Evolutionary conservation across 2,797 vertebrate species (phyloP).

Genomic region (Myotis findleyi): DNA sequence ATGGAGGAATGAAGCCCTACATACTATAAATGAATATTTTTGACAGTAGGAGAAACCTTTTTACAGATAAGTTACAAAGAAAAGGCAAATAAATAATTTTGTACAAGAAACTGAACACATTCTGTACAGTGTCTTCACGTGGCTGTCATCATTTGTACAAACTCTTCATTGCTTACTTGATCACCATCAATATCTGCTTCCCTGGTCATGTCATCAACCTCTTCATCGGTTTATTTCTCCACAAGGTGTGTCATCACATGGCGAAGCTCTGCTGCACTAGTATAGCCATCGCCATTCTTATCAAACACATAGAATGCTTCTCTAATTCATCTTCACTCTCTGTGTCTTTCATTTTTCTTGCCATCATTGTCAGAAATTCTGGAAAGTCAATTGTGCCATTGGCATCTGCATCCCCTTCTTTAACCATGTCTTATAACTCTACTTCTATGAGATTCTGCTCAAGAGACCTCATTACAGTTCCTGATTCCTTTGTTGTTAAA

Average conservation of each 20-base stretch:
- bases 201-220: neutral
- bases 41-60: slow-evolving; percentile 98
- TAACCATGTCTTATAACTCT: neutral
- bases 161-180: slow-evolving; percentile 89
- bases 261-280: neutral
- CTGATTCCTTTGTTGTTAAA: neutral
- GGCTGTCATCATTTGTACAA: slow-evolving; percentile 99
- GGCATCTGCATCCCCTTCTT: neutral
- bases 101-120: slow-evolving; percentile 97
- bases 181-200: neutral
- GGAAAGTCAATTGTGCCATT: neutral
- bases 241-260: neutral
- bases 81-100: slow-evolving; percentile 99
- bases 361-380: neutral
- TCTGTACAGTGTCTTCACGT: slow-evolving; percentile 99
- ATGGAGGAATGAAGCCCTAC: slow-evolving; percentile 97
- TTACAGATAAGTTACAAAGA: slow-evolving; percentile 99
- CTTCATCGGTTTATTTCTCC: neutral
- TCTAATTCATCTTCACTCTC: neutral
- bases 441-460: neutral
- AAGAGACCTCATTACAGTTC: neutral
- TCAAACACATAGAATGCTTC: neutral
- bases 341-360: neutral
- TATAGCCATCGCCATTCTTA: neutral
- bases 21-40: slow-evolving; percentile 99